phyloP scores from a whole-genome alignment of 1,140 invertebrate species.

The Goniozus legneri region DNA sequence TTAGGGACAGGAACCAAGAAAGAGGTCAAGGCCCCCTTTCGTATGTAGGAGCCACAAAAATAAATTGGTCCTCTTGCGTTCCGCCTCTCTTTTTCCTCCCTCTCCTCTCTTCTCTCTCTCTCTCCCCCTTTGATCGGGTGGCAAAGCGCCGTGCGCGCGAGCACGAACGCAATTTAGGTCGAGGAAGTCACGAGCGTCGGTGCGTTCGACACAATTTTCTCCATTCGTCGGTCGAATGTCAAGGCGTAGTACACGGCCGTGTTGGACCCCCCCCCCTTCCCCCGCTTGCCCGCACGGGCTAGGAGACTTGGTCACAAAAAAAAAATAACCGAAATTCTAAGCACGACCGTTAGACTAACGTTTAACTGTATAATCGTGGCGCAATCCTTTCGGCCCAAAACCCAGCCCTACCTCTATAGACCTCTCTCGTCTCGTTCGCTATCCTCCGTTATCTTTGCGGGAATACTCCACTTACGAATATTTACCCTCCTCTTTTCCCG shows the following conservation, averaged over 20 bases:
- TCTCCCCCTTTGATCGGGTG: too few species aligned
- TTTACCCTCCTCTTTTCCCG: too few species aligned
- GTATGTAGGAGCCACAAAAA: too few species aligned
- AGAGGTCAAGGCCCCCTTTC: too few species aligned
- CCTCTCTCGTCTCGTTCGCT: neutral
- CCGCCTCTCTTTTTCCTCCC: neutral
- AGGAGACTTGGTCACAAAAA: too few species aligned
- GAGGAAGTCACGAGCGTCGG: slow-evolving; percentile 20
- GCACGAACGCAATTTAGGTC: slow-evolving; percentile 14
- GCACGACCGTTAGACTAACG: slow-evolving; percentile 32
- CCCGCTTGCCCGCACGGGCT: too few species aligned
- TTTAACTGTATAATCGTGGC: slow-evolving; percentile 32
- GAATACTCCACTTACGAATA: too few species aligned
- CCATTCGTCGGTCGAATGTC: slow-evolving; percentile 20
- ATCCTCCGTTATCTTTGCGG: too few species aligned
- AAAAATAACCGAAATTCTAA: slow-evolving; percentile 30
- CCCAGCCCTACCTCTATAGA: neutral
- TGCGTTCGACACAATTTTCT: slow-evolving; percentile 26
- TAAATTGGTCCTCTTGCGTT: too few species aligned
- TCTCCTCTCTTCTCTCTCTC: neutral
- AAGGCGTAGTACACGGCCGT: slow-evolving; percentile 23
- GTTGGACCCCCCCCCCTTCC: too few species aligned
- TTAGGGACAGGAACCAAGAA: too few species aligned
- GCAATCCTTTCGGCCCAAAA: slow-evolving; percentile 16
- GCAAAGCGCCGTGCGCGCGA: neutral